Conservation (phyloP, 2,113 vertebrate genomes). For the Macroglossus sobrinus region DNA sequence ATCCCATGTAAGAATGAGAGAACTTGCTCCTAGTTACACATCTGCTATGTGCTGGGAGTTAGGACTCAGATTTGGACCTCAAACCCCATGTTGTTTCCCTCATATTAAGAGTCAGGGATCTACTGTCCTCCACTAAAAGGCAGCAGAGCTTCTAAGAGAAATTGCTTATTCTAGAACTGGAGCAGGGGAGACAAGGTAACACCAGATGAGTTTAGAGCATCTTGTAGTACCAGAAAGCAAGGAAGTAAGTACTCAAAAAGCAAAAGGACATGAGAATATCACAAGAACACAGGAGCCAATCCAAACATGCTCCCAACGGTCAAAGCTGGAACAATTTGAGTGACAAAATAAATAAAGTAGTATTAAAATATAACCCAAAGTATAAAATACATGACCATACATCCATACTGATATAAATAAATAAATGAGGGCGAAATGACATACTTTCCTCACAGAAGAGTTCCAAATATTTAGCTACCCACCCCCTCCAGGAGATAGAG, state of each 20-base stretch:
- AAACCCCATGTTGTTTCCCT: not conserved
- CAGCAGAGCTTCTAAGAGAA: not conserved
- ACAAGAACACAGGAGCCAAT: not conserved
- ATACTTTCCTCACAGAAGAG: not conserved
- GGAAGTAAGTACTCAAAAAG: not conserved
- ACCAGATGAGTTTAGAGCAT: not conserved
- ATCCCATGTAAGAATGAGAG: not conserved
- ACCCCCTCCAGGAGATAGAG: not conserved
- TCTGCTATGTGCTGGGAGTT: not conserved
- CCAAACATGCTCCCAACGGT: not conserved
- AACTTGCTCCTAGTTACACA: not conserved
- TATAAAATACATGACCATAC: not conserved
- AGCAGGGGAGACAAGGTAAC: not conserved
- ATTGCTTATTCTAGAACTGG: not conserved
- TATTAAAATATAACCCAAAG: not conserved
- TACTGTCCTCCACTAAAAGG: not conserved
- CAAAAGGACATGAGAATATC: not conserved
- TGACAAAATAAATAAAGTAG: not conserved
- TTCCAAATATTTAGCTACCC: conserved; percentile 7
- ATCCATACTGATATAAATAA: not conserved
- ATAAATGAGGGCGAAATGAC: not conserved
- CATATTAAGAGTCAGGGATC: not conserved
- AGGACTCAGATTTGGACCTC: not conserved
- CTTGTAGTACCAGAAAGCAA: not conserved
- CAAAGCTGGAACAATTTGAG: not conserved